Evolutionary conservation across 2,888 invertebrate genomes (phyloP), one percentile per base, ranked within the genome.

Genomic region (Mesorhabditis spiculigera): DNA sequence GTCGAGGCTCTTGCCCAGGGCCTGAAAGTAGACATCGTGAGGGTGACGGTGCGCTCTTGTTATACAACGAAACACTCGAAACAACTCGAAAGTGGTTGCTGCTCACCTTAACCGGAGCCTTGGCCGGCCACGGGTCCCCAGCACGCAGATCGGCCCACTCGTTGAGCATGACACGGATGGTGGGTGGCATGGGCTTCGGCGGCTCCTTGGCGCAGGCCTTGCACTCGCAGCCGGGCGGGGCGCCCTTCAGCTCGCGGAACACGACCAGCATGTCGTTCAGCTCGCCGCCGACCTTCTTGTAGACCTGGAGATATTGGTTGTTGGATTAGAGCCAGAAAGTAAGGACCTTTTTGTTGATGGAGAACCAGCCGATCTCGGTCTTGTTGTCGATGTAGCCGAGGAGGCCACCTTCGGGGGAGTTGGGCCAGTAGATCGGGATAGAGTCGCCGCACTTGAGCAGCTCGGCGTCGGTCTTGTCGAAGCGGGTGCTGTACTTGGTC

Each of bases 371-470:
- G 68, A 75, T 74, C 69, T 83, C 82, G 8, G 82, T 83, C 73
- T 78, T 77, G 75, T 80, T 81, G 28, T 28, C 28, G 28, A 28
- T 28, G 3, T 28, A 28, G 28, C 28, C 28, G 28, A 28, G 28
- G 28, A 28, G 28, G 28, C 28, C 28, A 28, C 28, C 28, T 28
- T 28, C 28, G 28, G 28, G 28, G 28, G 28, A 28, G 28, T 28
- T 28, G 28, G 28, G 28, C 28, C 28, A 28, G 28, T 28, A 28
- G 28, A 28, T 28, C n/a, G 82, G 83, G 75, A 82, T 75, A 16
- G 81, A 81, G 71, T 83, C 82, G 41, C 83, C 83, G 71, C 83
- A 83, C 41, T 75, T 69, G 5, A 83, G 73, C 5, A 82, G 69
- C 73, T 81, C 75, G 63, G 79, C 81, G 70, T 73, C 69, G 70